Base-by-base conservation (phyloP, 2,113 vertebrate genomes). In the Xenopus laevis region DNA sequence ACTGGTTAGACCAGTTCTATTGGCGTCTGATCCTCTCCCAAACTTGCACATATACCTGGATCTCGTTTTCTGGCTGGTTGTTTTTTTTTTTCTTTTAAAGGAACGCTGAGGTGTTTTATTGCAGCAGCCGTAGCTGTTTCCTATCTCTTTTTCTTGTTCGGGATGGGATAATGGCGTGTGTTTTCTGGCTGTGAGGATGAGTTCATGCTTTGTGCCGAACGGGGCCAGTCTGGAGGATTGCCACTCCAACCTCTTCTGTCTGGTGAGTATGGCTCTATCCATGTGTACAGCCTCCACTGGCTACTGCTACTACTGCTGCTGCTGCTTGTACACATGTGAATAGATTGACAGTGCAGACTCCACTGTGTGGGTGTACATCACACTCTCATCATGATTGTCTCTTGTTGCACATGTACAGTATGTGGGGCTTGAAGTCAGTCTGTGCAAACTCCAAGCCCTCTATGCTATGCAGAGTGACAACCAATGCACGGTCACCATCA, bases 161-260 rank as follows among this genome's bases (percentile, higher is more conserved):
- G 94, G 93, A 91, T 93, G 93, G 92, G 88, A 92, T 87, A 94
- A 95, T 97, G 96, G 95, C 91, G 93, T 90, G 92, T 91, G 89
- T 89, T 92, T 93, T 83, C 93, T 91, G 91, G 89, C 94, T 94
- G 92, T 98, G 94, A 97, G 94, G 94, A 98, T 98, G 96, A 98
- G 93, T 97, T 95, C 95, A 94, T 96, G 95, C 93, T 97, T 94
- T 88, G 96, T 98, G 92, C 94, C 94, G 85, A 98, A 97, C 96
- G 96, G 96, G 94, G 96, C 96, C 94, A 98, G 96, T 92, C 92
- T 98, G 93, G 96, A 98, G 93, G 96, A 98, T 92, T 98, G 96
- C 95, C 96, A 98, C 92, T 98, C 95, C 92, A 98, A 98, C 92
- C 96, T 98, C 90, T 98, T 98, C 94, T 97, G 94, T 93, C 95